Evolutionary conservation across 2,888 invertebrate species (phyloP), one percentile per base, ranked within the genome.

Genomic region (Netelia fuscicornis): DNA sequence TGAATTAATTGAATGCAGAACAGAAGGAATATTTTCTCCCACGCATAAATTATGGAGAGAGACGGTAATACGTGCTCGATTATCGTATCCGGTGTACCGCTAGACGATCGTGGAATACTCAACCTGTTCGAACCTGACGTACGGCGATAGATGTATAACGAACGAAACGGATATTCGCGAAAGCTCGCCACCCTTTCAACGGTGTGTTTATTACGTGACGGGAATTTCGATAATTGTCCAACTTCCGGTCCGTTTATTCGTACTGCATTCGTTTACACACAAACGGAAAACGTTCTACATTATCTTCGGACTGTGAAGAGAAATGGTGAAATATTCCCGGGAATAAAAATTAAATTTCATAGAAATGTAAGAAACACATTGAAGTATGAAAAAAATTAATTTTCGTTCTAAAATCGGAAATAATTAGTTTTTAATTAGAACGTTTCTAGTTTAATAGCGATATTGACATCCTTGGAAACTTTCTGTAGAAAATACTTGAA

Each of bases 71-170:
- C 64, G 70, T 60, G 30, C 75, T 54, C 75, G 76, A 76, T 84
- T 67, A 77, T 77, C 80, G 48, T 80, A 76, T 76, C 80, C 84
- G 84, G 84, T 58, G 25, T 2, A 65, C 76, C 80, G 56, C 60
- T 56, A 20, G 17, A 56, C 56, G 48, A 62, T 71, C 52, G 44
- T 62, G 42, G 67, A 67, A 78, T 78, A 68, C 74, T 67, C 77
- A 67, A 72, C 37, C 17, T 67, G 67, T 37, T 62, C 42, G 72
- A 10, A 52, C 58, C 60, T 68, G n/a, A 11, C 25, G 6, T 20
- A 64, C 62, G 60, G 48, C 56, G 48, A 48, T 52, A 48, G 13
- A 70, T 56, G 42, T 79, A 52, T 70, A 37, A 64, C 17, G 52
- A 77, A 44, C 48, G 54, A 62, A 56, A 62, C 68, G 75, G 52